Conservation (phyloP, 53 echinoderm and acorn worm species). For the Temnopleurus reevesii region DNA sequence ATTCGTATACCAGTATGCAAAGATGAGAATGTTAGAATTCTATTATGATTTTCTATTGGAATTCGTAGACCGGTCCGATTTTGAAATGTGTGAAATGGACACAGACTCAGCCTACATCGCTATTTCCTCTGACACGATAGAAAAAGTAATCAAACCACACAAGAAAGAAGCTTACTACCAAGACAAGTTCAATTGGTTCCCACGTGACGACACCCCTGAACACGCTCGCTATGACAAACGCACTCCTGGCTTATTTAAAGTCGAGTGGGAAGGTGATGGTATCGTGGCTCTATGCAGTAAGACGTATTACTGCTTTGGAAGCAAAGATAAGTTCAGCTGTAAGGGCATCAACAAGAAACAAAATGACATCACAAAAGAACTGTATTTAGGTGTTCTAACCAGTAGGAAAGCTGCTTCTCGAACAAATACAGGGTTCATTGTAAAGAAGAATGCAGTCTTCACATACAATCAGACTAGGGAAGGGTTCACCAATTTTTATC, state of each 20-base stretch:
- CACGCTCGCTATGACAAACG: constrained; percentile 36
- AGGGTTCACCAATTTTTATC: constrained; percentile 54
- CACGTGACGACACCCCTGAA: constrained; percentile 44
- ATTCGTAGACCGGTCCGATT: constrained; percentile 41
- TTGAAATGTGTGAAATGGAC: constrained; percentile 67
- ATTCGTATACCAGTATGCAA: constrained; percentile 39
- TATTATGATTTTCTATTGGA: constrained; percentile 50
- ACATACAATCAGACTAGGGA: no score
- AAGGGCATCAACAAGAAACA: constrained; percentile 8
- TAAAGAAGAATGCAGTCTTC: no score
- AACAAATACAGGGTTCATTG: background rate
- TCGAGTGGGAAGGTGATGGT: constrained; percentile 77
- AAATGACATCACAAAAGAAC: constrained; percentile 11
- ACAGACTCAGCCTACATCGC: constrained; percentile 63
- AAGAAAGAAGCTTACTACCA: background rate
- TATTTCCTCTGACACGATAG: constrained; percentile 41
- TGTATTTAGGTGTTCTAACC: background rate
- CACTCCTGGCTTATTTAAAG: constrained; percentile 68
- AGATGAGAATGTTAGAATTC: constrained; percentile 31
- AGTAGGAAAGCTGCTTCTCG: background rate
- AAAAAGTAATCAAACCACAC: constrained; percentile 44
- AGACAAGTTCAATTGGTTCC: constrained; percentile 59
- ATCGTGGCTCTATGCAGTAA: constrained; percentile 67
- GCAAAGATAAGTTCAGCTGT: constrained; percentile 1
- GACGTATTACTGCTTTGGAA: constrained; percentile 63